Base-by-base conservation (phyloP, 2,797 vertebrate species). In the Cottoperca gobio region DNA sequence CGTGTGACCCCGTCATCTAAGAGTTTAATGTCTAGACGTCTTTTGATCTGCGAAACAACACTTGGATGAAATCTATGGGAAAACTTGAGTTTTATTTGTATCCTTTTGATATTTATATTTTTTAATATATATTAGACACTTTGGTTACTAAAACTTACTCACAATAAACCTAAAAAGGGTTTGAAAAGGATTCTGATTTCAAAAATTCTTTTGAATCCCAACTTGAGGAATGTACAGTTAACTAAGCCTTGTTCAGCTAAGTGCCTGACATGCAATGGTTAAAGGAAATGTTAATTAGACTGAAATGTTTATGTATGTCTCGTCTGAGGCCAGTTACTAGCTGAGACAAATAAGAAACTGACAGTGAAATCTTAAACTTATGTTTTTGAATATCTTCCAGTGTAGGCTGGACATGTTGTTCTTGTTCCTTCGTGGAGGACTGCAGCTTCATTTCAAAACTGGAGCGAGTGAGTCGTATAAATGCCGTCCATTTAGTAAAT, bases 391-490 rank as follows among this genome's bases (percentile, higher is more conserved):
- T 53, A 12, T 65, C 8, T 40, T 31, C 17, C 23, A 21, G 23
- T n/a, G 5, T 17, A 11, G 9, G 31, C 19, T 54, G 65, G 10
- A 42, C 68, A 65, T 31, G 37, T 39, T 35, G 17, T 37, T 70
- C 43, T 35, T 69, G 39, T 40, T 62, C 23, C 3, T 23, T 48
- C 53, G 17, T 4, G 14, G 37, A 49, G 42, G 62, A 63, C 46
- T 52, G 63, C 67, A 69, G 74, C 67, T 64, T 62, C 53, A 37
- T 57, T 50, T 73, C 64, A 49, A 72, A 79, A 64, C 73, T 84
- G 79, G 8, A 33, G 33, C 33, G 33, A 33, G 33, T 31, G 1
- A 33, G 33, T 33, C 31, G n/a, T n/a, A n/a, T n/a, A n/a, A n/a
- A n/a, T n/a, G n/a, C n/a, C n/a, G n/a, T n/a, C n/a, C n/a, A n/a